Base-by-base conservation (phyloP, 2,888 invertebrate species). In the Yponomeuta evonymella region DNA sequence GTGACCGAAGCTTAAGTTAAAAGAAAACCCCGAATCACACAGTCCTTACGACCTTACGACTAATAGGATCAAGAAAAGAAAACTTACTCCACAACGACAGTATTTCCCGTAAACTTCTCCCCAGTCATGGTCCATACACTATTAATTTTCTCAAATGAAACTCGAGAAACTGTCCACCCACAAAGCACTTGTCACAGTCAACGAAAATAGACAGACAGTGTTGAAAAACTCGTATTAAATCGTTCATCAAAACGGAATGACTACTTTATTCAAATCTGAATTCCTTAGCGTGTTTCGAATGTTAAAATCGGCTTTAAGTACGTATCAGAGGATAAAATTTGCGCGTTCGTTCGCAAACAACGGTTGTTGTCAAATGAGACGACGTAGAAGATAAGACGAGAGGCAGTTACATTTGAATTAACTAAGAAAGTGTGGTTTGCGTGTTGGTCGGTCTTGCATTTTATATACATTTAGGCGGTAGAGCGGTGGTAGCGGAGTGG, bases 21-120 rank as follows among this genome's bases (percentile, higher is more conserved):
- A 33, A 33, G 1, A 33, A 33, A 33, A 5, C 2, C 33, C 33
- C 33, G 5, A 33, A 33, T 33, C 23, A 23, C 23, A 23, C 23
- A 23, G 23, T 23, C 23, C 23, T 23, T 23, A 23, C 23, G 23
- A 23, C 23, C 23, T 23, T 23, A 23, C 23, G 23, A 23, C 23
- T 23, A 23, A 23, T 23, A 23, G 23, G 23, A 0, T 23, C 23
- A 8, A 43, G 0, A 43, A 43, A 43, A 58, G 51, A 15, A 15
- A 58, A 58, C 51, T 58, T 58, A 58, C 51, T 15, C 12, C 70
- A 65, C 69, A 72, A 48, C 67, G 33, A 15, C 3, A 29, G 30
- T 58, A 15, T 58, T 58, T 58, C 51, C 51, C 12, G 51, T 48
- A 29, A 36, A 58, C 51, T 29, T 9, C 29, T 23, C 43, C 11